Conservation (phyloP, 2,888 invertebrate genomes). For the Taenaris catops region DNA sequence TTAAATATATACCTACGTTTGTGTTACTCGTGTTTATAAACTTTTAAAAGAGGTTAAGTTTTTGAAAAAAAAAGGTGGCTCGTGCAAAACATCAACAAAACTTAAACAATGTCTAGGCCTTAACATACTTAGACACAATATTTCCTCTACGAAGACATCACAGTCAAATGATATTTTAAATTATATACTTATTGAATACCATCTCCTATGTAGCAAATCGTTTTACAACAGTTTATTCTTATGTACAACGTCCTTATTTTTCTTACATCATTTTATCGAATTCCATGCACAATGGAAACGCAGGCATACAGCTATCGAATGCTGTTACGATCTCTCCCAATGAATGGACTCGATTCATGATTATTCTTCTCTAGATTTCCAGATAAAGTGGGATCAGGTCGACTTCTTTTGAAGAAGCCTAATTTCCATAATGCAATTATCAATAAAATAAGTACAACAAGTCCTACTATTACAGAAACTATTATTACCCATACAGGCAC, state of each 20-base stretch:
- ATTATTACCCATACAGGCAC: slow-evolving; percentile 94
- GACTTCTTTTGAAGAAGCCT: slow-evolving; percentile 93
- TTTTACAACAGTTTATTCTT: slow-evolving; percentile 25
- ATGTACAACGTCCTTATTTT: slow-evolving; percentile 31
- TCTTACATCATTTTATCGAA: too few relatives aligned
- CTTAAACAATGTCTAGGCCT: slow-evolving; percentile 38
- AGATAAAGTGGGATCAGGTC: slow-evolving; percentile 90
- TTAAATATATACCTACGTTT: too few relatives aligned
- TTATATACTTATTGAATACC: slow-evolving; percentile 27
- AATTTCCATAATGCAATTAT: slow-evolving; percentile 92
- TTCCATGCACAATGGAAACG: slow-evolving; percentile 18
- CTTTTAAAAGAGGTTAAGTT: too few relatives aligned
- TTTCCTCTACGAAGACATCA: slow-evolving; percentile 77
- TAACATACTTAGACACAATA: slow-evolving; percentile 55
- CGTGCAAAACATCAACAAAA: slow-evolving; percentile 61
- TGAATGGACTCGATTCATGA: slow-evolving; percentile 84
- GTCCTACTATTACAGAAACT: slow-evolving; percentile 90
- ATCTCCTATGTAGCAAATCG: slow-evolving; percentile 11
- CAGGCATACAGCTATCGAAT: slow-evolving; percentile 59
- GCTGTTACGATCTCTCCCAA: slow-evolving; percentile 63
- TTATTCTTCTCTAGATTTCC: slow-evolving; percentile 88
- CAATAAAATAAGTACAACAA: slow-evolving; percentile 89
- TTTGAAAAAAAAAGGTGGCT: too few relatives aligned
- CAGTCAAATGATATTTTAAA: slow-evolving; percentile 62
- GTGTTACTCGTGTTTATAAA: too few relatives aligned